A percentile compares a stretch with the other conserved stretches of the same genome.
phyloP scores from a whole-genome alignment of 2,113 vertebrate genomes.

The Clarias batrachus region DNA sequence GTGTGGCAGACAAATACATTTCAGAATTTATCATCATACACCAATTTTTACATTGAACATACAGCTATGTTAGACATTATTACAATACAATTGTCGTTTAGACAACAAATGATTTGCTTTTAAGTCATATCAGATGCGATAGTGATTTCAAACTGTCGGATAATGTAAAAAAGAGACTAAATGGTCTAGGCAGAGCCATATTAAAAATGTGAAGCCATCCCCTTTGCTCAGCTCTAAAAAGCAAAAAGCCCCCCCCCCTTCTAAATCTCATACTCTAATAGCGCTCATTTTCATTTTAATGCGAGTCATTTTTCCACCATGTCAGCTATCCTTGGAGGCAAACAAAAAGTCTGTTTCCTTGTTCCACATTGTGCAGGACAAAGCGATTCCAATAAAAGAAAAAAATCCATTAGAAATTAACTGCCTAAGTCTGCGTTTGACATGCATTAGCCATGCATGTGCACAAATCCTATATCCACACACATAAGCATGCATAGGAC shows the following conservation, averaged over 20 bases:
- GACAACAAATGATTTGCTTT: neutral
- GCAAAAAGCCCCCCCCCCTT: constrained; percentile 15
- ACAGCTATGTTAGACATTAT: neutral
- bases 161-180: constrained; percentile 30
- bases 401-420: constrained; percentile 39
- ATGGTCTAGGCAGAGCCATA: constrained; percentile 12
- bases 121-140: neutral
- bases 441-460: constrained; percentile 27
- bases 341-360: constrained; percentile 31
- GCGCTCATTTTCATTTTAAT: constrained; percentile 55
- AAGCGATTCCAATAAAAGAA: constrained; percentile 10
- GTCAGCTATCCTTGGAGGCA: constrained; percentile 47
- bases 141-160: neutral
- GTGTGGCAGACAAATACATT: neutral
- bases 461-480: neutral
- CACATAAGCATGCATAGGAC: neutral
- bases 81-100: neutral
- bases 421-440: constrained; percentile 24
- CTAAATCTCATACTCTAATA: constrained; percentile 42
- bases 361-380: constrained; percentile 19
- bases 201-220: constrained; percentile 9
- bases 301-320: constrained; percentile 49
- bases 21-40: neutral
- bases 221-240: constrained; percentile 34
- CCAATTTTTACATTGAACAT: neutral